A percentile compares a stretch with the other conserved stretches of the same genome.
phyloP scores from a whole-genome alignment of 2,797 vertebrate species.

The Sebastolobus altivelis region DNA sequence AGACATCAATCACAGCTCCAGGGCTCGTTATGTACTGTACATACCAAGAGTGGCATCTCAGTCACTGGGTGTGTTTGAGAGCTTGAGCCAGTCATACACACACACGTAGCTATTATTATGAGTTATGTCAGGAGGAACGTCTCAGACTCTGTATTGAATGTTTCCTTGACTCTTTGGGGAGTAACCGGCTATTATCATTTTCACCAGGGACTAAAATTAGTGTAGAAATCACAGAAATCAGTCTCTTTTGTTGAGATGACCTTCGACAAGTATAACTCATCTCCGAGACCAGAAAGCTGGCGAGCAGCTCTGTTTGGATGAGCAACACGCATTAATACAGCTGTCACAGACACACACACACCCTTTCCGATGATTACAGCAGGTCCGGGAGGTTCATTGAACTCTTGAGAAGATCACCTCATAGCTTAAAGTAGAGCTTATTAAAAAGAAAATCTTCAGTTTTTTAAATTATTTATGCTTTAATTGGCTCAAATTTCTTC shows the following conservation, averaged over 20 bases:
- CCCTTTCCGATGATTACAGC: slow-evolving; percentile 87
- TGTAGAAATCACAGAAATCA: slow-evolving; percentile 41
- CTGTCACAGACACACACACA: slow-evolving; percentile 82
- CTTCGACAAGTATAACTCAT: slow-evolving; percentile 62
- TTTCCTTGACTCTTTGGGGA: slow-evolving; percentile 29
- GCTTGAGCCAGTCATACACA: slow-evolving; percentile 47
- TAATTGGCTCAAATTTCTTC: not conserved
- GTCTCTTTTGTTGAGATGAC: slow-evolving; percentile 57
- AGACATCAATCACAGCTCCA: slow-evolving; percentile 84
- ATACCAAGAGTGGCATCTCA: slow-evolving; percentile 78
- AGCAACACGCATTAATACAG: slow-evolving; percentile 70
- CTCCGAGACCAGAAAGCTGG: slow-evolving; percentile 59
- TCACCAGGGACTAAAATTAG: slow-evolving; percentile 42
- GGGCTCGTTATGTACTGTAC: slow-evolving; percentile 54
- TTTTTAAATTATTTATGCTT: not conserved
- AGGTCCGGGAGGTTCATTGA: slow-evolving; percentile 71
- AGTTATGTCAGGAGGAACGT: slow-evolving; percentile 63
- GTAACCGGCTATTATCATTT: slow-evolving; percentile 22
- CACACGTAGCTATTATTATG: slow-evolving; percentile 59
- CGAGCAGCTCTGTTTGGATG: slow-evolving; percentile 59
- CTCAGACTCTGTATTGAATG: slow-evolving; percentile 39
- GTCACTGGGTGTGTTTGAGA: slow-evolving; percentile 79
- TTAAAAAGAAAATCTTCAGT: not conserved
- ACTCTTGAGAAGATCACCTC: slow-evolving; percentile 42
- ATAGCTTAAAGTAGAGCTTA: slow-evolving; percentile 7